Evolutionary conservation across 2,113 vertebrate species (phyloP).

Genomic region (Glaucomys volans): DNA sequence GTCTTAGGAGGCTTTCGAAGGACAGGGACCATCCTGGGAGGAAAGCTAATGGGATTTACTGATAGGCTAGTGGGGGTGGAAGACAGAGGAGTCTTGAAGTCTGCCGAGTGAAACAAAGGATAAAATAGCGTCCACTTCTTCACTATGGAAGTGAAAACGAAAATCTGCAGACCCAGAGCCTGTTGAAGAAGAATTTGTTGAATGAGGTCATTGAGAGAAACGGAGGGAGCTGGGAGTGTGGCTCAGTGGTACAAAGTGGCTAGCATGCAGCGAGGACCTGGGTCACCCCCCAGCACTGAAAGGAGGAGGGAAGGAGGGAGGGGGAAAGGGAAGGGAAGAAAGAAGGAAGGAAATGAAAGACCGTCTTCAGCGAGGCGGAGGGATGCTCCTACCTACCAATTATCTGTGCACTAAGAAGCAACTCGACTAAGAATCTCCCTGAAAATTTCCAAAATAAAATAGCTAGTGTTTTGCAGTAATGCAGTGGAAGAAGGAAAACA

Average conservation of each 20-base stretch:
- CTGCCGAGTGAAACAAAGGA: background rate
- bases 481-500: background rate
- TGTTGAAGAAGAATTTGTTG: background rate
- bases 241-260: too few relatives aligned
- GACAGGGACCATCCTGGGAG: background rate
- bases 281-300: too few relatives aligned
- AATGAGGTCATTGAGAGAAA: too few relatives aligned
- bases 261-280: too few relatives aligned
- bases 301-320: background rate
- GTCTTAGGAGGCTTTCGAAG: background rate
- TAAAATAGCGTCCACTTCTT: too few relatives aligned
- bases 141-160: background rate
- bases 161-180: background rate
- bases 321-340: background rate
- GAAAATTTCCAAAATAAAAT: background rate
- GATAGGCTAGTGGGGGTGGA: background rate
- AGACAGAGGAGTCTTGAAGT: background rate
- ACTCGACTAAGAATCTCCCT: background rate
- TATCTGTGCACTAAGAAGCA: background rate
- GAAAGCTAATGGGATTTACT: background rate
- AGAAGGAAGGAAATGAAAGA: background rate
- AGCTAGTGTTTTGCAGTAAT: background rate
- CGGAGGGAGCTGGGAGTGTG: too few relatives aligned
- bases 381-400: too few relatives aligned
- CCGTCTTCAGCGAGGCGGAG: too few relatives aligned